Percentiles rank a stretch among this genome's conserved stretches.
phyloP scores from a whole-genome alignment of 1,140 invertebrate genomes.

The Rhagoletis pomonella region DNA sequence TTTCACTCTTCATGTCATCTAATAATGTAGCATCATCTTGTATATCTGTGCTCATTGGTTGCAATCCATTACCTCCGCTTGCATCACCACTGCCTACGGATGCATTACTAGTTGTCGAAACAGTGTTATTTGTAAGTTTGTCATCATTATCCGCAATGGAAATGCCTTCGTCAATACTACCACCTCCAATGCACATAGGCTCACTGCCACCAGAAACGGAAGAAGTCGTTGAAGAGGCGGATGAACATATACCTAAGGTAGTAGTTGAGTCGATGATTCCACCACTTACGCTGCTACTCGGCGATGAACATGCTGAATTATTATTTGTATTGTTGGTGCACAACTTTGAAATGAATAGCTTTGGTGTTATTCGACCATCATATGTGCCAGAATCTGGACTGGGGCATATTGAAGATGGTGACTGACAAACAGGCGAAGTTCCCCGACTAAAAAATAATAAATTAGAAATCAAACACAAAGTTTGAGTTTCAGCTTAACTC shows the following conservation, averaged over 20 bases:
- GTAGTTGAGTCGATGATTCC: neutral
- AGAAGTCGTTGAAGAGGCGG: conserved; percentile 53
- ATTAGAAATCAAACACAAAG: conserved; percentile 44
- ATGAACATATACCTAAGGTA: conserved; percentile 55
- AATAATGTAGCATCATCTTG: conserved; percentile 61
- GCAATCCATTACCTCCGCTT: neutral
- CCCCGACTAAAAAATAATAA: conserved; percentile 73
- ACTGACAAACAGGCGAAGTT: conserved; percentile 75
- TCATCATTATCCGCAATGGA: conserved; percentile 65
- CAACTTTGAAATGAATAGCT: conserved; percentile 70
- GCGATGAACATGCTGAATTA: conserved; percentile 68
- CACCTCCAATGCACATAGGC: conserved; percentile 63
- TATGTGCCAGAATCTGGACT: conserved; percentile 71
- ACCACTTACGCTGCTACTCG: conserved; percentile 58
- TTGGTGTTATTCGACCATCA: conserved; percentile 69
- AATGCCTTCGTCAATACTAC: conserved; percentile 67
- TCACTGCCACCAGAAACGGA: conserved; percentile 54
- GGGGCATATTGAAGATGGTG: conserved; percentile 71
- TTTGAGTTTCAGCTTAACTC: neutral
- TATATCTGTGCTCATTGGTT: conserved; percentile 53
- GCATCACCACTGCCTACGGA: neutral
- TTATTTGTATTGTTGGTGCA: conserved; percentile 67
- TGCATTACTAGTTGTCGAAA: conserved; percentile 53
- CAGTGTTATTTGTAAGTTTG: conserved; percentile 46
- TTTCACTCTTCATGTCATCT: conserved; percentile 71